Evolutionary conservation across 37 sponge, comb jelly and placozoan genomes (phyloP), one percentile per base, ranked within the genome.

Genomic region (Ephydatia muelleri): DNA sequence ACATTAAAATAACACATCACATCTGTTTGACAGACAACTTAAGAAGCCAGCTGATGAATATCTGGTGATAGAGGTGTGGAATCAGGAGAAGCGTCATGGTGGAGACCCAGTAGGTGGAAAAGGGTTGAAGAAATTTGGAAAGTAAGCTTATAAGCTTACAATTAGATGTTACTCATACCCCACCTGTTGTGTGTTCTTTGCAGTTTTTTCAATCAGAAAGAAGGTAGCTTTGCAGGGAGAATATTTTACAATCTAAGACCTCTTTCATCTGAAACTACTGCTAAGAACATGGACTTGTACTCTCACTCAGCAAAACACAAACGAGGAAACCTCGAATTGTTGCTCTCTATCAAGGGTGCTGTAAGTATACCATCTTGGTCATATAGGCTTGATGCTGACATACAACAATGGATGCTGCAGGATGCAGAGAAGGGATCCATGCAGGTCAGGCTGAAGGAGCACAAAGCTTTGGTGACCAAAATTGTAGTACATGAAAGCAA

Each of bases 261-360:
- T 0, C 35, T 88, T 43, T 82, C 88, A 31, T 65, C 32, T 30
- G 23, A n/a, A 11, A 80, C 73, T n/a, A 67, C 70, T 22, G 36
- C n/a, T 2, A 88, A 83, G 89, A 72, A 65, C 13, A 35, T 89
- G 23, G 74, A 37, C 0, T 72, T 89, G 3, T 49, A 35, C 75
- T 89, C 89, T 43, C 89, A 89, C 70, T 89, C 89, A 32, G 80
- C 77, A 31, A 83, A 89, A 68, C 28, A 29, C 29, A 64, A 66
- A 5, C 31, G 83, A 76, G 89, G 89, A 28, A 80, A 3, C 39
- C 28, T 89, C 33, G n/a, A 57, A 57, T 1, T 57, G 19, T 11
- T 57, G 16, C 57, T 57, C 19, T 57, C 57, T 57, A 21, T 57
- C 57, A 57, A 57, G 9, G 57, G 57, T 19, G 57, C 57, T 16